Evolutionary conservation across 2,113 vertebrate genomes (phyloP), one percentile per base, ranked within the genome.

Genomic region (Bos indicus): DNA sequence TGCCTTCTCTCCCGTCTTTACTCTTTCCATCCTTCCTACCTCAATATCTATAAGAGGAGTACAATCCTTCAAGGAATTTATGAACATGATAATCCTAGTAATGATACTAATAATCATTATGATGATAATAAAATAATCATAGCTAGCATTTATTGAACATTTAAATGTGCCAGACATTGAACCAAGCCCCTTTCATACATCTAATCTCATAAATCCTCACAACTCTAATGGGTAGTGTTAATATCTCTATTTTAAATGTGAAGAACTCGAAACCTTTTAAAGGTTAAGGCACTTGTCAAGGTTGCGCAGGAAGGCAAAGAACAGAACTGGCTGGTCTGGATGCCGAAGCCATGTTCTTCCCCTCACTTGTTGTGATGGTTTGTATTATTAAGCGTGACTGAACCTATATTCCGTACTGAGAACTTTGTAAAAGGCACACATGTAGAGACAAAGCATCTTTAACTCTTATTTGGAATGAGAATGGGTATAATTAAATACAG

Each of bases 181-280:
- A 89, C 62, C 36, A 83, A 92, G 7, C 36, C 67, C 17, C 30
- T 57, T 94, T 71, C 6, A 54, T 85, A 60, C 16, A 43, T 59
- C 33, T n/a, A 67, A 77, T 60, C 71, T 95, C 59, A 95, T 74
- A 96, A 92, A 64, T 64, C 57, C 84, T 90, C 43, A 59, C 21
- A 81, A n/a, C 15, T 71, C 13, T 91, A 88, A 59, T 87, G 62
- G 46, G 19, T 74, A 48, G 25, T 84, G 10, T 87, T 97, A 97
- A 80, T 96, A 84, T 95, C 51, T 90, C 56, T 92, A 80, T 95
- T 88, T 87, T 97, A 97, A 96, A 88, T 51, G 7, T 23, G 48
- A 96, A 88, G 28, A 78, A 91, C 23, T 82, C n/a, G 3, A 97
- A 97, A 74, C 83, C 12, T 89, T 30, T 40, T 25, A 57, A 87